Evolutionary conservation across 1,140 invertebrate species (phyloP).

Genomic region (Bombus haemorrhoidalis): DNA sequence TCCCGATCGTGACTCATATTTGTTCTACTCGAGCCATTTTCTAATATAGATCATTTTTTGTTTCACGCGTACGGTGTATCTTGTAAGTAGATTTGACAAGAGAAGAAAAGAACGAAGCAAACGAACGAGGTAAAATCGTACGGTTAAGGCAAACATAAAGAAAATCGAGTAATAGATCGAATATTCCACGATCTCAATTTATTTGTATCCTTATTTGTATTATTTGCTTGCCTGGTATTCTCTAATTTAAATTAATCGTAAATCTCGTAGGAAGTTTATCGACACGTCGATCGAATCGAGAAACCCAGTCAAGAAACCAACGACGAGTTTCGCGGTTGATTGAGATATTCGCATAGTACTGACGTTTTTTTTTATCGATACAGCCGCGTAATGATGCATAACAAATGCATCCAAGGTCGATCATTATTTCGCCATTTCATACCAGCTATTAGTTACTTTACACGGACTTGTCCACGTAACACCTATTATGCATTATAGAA

Average conservation of each 20-base stretch:
- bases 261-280: no score
- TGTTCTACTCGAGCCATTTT: background rate
- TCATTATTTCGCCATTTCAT: constrained; percentile 50
- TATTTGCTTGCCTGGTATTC: background rate
- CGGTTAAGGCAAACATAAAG: background rate
- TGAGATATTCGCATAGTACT: background rate
- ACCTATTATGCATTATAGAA: background rate
- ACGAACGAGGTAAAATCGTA: no score
- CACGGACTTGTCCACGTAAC: background rate
- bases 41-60: background rate
- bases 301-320: no score
- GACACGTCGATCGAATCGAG: no score
- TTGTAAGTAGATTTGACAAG: background rate
- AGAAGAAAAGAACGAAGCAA: background rate
- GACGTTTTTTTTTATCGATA: constrained; percentile 11
- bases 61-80: no score
- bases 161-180: background rate
- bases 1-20: background rate
- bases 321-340: background rate
- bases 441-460: constrained; percentile 9
- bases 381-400: constrained; percentile 30
- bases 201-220: rapidly evolving
- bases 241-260: no score
- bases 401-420: constrained; percentile 46
- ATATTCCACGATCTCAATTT: background rate